Evolutionary conservation across 2,888 invertebrate genomes (phyloP).

Genomic region (Eilema caniola): DNA sequence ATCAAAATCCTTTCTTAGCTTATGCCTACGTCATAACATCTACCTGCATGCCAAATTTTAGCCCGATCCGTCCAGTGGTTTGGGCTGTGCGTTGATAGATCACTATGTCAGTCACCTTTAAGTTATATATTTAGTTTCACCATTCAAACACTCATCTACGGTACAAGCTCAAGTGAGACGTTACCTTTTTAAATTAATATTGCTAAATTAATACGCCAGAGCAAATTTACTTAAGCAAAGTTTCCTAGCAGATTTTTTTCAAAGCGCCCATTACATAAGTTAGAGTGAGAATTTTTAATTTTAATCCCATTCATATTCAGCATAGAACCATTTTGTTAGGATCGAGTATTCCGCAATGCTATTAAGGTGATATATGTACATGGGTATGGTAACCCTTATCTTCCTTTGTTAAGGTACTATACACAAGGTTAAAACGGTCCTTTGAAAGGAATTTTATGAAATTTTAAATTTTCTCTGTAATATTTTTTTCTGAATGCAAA

Average conservation of each 20-base stretch:
- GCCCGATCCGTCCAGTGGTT: too few relatives aligned
- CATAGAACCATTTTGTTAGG: conserved; percentile 45
- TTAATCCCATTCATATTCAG: conserved; percentile 59
- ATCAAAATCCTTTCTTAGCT: too few relatives aligned
- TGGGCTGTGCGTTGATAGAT: too few relatives aligned
- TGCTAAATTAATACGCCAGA: conserved; percentile 40
- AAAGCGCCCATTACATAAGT: conserved; percentile 49
- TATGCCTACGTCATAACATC: too few relatives aligned
- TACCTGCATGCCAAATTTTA: too few relatives aligned
- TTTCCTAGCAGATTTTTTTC: conserved; percentile 49
- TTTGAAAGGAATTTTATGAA: conserved; percentile 14
- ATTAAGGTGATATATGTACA: conserved; percentile 65
- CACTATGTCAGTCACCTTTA: too few relatives aligned
- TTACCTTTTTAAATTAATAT: conserved; percentile 56
- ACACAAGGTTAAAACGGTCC: conserved; percentile 7
- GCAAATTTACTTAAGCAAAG: conserved; percentile 46
- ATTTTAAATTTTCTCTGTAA: conserved; percentile 13
- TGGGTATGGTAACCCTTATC: conserved; percentile 54
- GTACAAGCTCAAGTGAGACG: conserved; percentile 32
- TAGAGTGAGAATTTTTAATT: conserved; percentile 56
- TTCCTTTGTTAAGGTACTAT: conserved; percentile 43
- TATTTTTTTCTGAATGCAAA: conserved; percentile 28
- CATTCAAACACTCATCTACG: conserved; percentile 39
- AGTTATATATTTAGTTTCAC: too few relatives aligned
- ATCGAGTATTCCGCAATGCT: conserved; percentile 58